phyloP scores from a whole-genome alignment of 2,113 vertebrate species.

The Empidonax alnorum region DNA sequence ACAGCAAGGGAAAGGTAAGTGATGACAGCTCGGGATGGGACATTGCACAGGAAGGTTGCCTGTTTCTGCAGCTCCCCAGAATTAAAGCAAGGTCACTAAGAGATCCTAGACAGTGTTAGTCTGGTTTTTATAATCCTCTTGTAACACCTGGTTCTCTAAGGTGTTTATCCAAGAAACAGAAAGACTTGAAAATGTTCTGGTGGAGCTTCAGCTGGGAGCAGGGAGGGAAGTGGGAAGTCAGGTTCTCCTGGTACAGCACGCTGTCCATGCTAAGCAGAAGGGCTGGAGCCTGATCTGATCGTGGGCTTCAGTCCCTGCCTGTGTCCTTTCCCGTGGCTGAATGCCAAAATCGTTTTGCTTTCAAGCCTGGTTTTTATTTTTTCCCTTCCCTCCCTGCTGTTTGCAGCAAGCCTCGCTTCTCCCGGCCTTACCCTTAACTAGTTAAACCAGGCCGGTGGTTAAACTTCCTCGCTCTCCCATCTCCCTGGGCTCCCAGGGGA shows the following conservation, averaged over 20 bases:
- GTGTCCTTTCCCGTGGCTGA: background rate
- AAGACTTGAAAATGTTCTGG: background rate
- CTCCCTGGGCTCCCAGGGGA: background rate
- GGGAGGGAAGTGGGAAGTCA: background rate
- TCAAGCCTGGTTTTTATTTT: background rate
- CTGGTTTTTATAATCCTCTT: background rate
- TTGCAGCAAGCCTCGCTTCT: background rate
- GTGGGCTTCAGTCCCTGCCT: background rate
- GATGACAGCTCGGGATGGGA: background rate
- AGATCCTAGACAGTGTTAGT: background rate
- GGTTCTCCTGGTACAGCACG: background rate
- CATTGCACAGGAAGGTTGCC: background rate
- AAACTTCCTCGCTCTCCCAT: background rate
- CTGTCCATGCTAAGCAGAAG: background rate
- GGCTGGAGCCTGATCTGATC: background rate
- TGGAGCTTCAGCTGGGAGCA: background rate
- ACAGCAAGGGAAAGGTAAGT: constrained; percentile 88
- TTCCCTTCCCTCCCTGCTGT: background rate
- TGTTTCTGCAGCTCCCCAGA: background rate
- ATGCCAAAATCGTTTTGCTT: background rate
- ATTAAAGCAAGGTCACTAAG: background rate
- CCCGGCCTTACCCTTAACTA: background rate
- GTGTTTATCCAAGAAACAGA: background rate
- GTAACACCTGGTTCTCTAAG: background rate
- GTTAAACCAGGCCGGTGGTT: background rate